phyloP scores from a whole-genome alignment of 2,113 vertebrate genomes.

The Ploceus nigricollis region DNA sequence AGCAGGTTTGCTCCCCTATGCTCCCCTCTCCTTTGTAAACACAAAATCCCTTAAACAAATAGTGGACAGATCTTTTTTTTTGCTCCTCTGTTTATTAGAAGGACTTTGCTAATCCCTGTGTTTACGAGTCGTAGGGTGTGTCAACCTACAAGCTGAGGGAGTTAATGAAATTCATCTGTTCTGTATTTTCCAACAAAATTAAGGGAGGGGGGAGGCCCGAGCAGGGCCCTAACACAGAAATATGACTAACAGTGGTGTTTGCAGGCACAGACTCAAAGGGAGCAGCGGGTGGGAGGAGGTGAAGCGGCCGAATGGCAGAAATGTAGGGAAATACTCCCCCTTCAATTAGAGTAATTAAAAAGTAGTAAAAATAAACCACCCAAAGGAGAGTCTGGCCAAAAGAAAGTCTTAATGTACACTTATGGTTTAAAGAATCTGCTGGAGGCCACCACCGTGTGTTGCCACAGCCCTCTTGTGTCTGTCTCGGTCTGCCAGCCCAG shows the following conservation, averaged over 20 bases:
- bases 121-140: constrained; percentile 57
- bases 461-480: constrained; percentile 3
- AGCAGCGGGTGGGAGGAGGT: constrained; percentile 13
- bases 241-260: constrained; percentile 3
- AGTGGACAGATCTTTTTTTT: constrained; percentile 16
- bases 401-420: constrained; percentile 57
- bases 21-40: constrained; percentile 43
- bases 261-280: constrained; percentile 21
- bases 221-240: background rate
- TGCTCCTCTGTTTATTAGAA: constrained; percentile 57
- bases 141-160: constrained; percentile 39
- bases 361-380: constrained; percentile 70
- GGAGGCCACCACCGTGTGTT: background rate
- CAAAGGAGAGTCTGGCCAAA: constrained; percentile 46
- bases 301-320: constrained; percentile 18
- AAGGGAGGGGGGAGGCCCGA: background rate
- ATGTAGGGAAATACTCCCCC: constrained; percentile 51
- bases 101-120: constrained; percentile 53
- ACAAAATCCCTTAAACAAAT: constrained; percentile 58
- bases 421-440: constrained; percentile 48
- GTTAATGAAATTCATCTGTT: constrained; percentile 68
- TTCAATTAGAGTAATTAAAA: constrained; percentile 73
- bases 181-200: constrained; percentile 26
- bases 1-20: constrained; percentile 27
- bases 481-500: background rate